Conservation (phyloP, 1,140 invertebrate species). For the honey bee (Apis mellifera) region DNA sequence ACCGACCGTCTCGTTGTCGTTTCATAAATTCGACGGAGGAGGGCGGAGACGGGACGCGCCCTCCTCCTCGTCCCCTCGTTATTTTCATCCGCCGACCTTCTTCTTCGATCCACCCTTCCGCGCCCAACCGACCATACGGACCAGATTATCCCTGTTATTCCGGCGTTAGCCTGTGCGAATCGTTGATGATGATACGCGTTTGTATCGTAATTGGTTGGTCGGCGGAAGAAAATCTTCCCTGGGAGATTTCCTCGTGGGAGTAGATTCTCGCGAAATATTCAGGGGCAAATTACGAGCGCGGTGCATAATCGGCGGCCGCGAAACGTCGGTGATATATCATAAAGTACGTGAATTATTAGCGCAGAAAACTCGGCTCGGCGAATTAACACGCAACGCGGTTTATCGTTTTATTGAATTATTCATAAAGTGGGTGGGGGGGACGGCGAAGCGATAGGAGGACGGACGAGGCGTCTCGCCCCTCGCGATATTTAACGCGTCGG, state of each 20-base stretch:
- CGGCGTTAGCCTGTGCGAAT: background rate
- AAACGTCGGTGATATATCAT: slow-evolving; percentile 59
- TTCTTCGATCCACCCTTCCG: background rate
- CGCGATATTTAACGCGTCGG: slow-evolving; percentile 39
- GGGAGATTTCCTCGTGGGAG: background rate
- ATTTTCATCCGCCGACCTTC: background rate
- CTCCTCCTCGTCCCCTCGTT: background rate
- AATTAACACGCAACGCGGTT: slow-evolving; percentile 64
- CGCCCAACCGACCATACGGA: background rate
- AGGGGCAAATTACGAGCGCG: slow-evolving; percentile 37
- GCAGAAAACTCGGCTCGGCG: slow-evolving; percentile 55
- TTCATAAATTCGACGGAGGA: slow-evolving; percentile 19
- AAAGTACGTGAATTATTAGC: slow-evolving; percentile 64
- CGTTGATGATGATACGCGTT: background rate
- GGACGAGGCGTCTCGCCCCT: background rate
- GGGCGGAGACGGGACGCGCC: no score
- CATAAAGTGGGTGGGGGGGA: slow-evolving; percentile 6
- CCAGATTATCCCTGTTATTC: slow-evolving; percentile 16
- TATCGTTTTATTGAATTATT: slow-evolving; percentile 68
- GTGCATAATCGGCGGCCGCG: slow-evolving; percentile 50
- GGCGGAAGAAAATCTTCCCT: slow-evolving; percentile 6
- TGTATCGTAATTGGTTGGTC: slow-evolving; percentile 25
- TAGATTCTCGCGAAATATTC: slow-evolving; percentile 28
- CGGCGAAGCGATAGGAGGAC: slow-evolving; percentile 35
- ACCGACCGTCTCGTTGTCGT: background rate